Evolutionary conservation across 2,797 vertebrate genomes (phyloP), one percentile per base, ranked within the genome.

Genomic region (Arrhamphus sclerolepis): DNA sequence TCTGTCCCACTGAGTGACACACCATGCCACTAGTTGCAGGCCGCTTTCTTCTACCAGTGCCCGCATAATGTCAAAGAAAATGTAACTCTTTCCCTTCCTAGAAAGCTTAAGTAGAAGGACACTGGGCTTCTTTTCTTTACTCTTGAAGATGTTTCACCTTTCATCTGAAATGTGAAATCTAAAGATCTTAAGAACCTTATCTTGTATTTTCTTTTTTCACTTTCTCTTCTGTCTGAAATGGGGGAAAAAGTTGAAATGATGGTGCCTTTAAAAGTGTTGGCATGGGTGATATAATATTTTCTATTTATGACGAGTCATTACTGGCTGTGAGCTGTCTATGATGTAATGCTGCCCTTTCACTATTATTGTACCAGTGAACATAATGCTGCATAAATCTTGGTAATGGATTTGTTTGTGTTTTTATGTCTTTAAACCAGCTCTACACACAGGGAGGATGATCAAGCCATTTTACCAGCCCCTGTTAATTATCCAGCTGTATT

Each of bases 391-490:
- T 89, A 81, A 87, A 89, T 90, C 87, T 78, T 40, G 22, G 59
- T 86, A 87, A 89, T 88, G 83, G 82, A 86, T 89, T 85, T 91
- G 83, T 86, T 90, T 89, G 70, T 83, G 66, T 85, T 86, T 86
- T 81, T 60, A 85, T 83, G 65, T 77, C 64, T 85, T 74, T 77
- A 74, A 49, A 67, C 63, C 64, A 52, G 61, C 70, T 50, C 42
- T 17, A 69, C 78, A 76, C 61, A 75, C 59, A 70, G 56, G 65
- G 58, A 48, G 47, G 55, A 57, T 75, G 75, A 83, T 84, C 69
- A 71, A 66, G 70, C 59, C 66, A 76, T 88, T 83, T 79, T 64
- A 70, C 67, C 16, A 26, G 60, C 29, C 70, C 56, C 72, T 70
- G 80, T 80, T 90, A 87, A 89, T 87, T 86, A 86, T 77, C 62